Base-by-base conservation (phyloP, 2,888 invertebrate genomes). In the Cosmia trapezina region DNA sequence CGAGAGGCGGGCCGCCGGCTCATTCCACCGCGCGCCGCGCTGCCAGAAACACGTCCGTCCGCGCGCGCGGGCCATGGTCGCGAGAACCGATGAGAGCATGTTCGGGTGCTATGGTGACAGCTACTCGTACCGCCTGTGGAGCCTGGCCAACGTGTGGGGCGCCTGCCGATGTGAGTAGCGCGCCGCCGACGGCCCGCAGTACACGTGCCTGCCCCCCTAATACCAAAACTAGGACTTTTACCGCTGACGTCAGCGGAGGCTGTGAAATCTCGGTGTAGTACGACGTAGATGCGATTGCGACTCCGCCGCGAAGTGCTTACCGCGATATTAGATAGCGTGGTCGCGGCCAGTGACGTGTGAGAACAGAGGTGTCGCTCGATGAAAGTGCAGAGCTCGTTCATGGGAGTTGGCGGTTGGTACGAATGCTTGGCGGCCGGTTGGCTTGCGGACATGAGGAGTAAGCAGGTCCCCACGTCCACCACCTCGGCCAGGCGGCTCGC, bases 21-120 rank as follows among this genome's bases (percentile, higher is more conserved):
- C 96, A 95, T 93, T 94, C 94, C 94, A 94, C 96, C 94, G 95
- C 96, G 96, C 95, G 94, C 94, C 95, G 94, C 94, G 94, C 91
- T 89, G 89, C 91, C 83, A 86, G 88, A 84, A 90, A 91, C 93
- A 94, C 95, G 94, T 92, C 85, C 80, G 91, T 90, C 93, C 93
- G 93, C 93, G 94, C 95, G 96, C 95, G 96, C 97, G 97, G 97
- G 97, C 97, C 97, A 97, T 97, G 97, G 98, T 98, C 97, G 98
- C 98, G 97, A 97, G 97, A 97, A 97, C 97, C 96, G 97, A 97
- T 97, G 97, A 96, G 96, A 97, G 97, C 96, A 97, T 97, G 97
- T 97, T 97, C 97, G 97, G 97, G 93, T 97, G 97, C 96, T 97
- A 97, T 96, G 96, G 96, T 95, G 97, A 97, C 96, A 97, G 97